These are phyloP conservation scores for Megalonaias nervosa DNA, from an alignment of 1,140 invertebrate species.

Conservation along the genomic window DNA sequence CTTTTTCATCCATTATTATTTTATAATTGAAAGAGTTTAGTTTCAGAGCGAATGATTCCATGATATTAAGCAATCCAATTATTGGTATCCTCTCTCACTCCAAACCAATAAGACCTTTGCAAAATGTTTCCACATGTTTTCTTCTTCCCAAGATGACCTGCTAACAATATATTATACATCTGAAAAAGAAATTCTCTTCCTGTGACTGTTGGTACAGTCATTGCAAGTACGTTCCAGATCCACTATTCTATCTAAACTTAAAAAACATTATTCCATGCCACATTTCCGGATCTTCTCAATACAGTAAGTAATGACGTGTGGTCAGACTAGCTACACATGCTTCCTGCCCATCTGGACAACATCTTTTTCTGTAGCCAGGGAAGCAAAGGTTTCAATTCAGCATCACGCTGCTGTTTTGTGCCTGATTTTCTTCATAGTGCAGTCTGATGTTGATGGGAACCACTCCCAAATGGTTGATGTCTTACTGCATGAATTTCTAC, in stretches of 20 bases:
- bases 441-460: neutral
- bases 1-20: no score
- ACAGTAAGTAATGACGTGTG: neutral
- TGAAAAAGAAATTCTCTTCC: neutral
- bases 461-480: neutral
- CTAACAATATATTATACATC: neutral
- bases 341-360: neutral
- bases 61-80: constrained; percentile 1
- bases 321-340: neutral
- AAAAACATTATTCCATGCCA: neutral
- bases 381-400: neutral
- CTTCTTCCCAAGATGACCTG: constrained; percentile 15
- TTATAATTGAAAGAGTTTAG: no score
- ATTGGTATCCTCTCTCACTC: constrained; percentile 8
- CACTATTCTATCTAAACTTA: neutral
- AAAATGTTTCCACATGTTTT: constrained; percentile 9
- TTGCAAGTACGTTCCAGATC: neutral
- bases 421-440: neutral
- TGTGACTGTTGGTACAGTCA: neutral
- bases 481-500: no score
- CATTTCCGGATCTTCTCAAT: neutral
- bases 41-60: no score
- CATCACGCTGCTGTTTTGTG: neutral
- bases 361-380: neutral
- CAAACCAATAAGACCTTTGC: constrained; percentile 21